These are phyloP conservation scores for Tetragonula carbonaria DNA, from an alignment of 2,888 invertebrate genomes.

Conservation along the genomic window DNA sequence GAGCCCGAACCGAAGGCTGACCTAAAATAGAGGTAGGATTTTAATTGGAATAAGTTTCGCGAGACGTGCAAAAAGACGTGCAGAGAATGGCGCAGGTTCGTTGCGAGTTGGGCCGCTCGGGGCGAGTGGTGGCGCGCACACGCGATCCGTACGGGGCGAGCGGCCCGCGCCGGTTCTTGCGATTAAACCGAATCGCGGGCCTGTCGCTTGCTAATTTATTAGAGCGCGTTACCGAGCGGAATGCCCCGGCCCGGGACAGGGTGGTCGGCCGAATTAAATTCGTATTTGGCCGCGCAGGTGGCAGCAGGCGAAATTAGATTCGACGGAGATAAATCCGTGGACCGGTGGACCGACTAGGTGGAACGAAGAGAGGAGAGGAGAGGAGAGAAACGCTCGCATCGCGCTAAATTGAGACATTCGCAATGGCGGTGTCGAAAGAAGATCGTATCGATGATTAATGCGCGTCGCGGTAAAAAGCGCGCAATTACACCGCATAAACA, in stretches of 20 bases:
- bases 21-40: constrained; percentile 75
- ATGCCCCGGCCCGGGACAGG: neutral
- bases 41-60: constrained; percentile 75
- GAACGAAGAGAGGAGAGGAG: neutral
- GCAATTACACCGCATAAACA: constrained; percentile 51
- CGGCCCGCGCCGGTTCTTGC: constrained; percentile 66
- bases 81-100: constrained; percentile 55
- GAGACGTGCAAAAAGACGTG: constrained; percentile 52
- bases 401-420: constrained; percentile 56
- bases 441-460: constrained; percentile 62
- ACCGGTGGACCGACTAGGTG: neutral
- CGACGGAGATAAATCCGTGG: constrained; percentile 50
- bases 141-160: constrained; percentile 44
- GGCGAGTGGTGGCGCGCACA: constrained; percentile 43
- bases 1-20: constrained; percentile 32
- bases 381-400: neutral
- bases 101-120: constrained; percentile 54
- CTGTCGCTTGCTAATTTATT: constrained; percentile 73
- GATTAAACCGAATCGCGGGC: constrained; percentile 68
- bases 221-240: constrained; percentile 61
- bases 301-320: constrained; percentile 44
- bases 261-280: constrained; percentile 49
- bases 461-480: constrained; percentile 39
- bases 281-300: constrained; percentile 25
- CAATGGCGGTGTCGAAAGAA: constrained; percentile 53